Base-by-base conservation (phyloP, 1,140 invertebrate species). In the Laodelphax striatellus region DNA sequence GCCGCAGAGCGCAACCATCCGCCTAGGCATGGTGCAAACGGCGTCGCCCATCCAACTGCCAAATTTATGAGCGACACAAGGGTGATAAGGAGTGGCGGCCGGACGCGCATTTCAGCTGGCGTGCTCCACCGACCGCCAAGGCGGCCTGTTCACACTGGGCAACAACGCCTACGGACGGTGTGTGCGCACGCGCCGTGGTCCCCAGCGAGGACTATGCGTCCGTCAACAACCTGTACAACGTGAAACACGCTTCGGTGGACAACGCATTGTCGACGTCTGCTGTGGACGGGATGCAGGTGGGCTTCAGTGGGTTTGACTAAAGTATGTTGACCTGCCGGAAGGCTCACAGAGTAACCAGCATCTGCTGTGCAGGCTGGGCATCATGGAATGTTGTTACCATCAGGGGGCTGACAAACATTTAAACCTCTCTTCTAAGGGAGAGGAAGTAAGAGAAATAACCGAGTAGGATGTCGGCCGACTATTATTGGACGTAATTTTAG, bases 91-190 rank as follows among this genome's bases (percentile, higher is more conserved):
- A 28, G 24, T 28, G 6, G 24, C 24, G 2, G 24, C 24, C 24
- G 24, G 24, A 28, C 24, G 24, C 24, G 24, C 70, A 76, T 43
- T 58, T 55, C 4, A 9, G 60, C 11, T 55, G n/a, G n/a, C 5
- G 77, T 94, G 53, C 70, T 93, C n/a, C 10, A 92, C 92, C 3
- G 81, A 85, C 62, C 83, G 84, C 69, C 88, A 88, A 69, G 82
- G 81, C 52, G 78, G 28, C 28, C 28, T 94, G 0, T 96, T 87
- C 67, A 83, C 87, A 42, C 72, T 96, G 63, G 95, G 95, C 16
- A 94, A 94, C 70, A 98, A 98, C 80, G 79, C 84, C 0, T 95
- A 90, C 75, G 95, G 95, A 11, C 95, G 98, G 72, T 98, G 95
- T 75, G 94, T 92, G 0, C 75, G 94, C 52, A 0, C 75, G 94